Conservation (phyloP, 2,888 invertebrate species). For the Hypercompe scribonia region DNA sequence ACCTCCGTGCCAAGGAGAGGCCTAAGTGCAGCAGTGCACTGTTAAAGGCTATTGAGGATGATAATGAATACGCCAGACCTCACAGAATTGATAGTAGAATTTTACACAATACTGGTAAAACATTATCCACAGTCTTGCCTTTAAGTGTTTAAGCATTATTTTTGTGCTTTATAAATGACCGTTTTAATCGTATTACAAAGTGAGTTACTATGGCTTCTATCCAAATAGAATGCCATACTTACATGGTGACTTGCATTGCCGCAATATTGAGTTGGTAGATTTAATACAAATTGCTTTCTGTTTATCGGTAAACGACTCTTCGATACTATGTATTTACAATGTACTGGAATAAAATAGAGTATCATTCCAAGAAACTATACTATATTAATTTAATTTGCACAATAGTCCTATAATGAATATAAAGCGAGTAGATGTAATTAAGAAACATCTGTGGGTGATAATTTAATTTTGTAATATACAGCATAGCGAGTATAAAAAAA, state of each 20-base stretch:
- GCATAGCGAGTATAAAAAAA: no score
- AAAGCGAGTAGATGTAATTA: no score
- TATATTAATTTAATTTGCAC: no score
- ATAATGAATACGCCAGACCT: constrained; percentile 55
- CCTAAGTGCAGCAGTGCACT: no score
- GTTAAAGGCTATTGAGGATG: no score
- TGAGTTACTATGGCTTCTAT: constrained; percentile 56
- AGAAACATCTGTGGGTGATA: no score
- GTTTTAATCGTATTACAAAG: constrained; percentile 23
- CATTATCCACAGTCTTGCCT: constrained; percentile 27
- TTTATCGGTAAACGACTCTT: constrained; percentile 51
- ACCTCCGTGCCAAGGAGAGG: no score
- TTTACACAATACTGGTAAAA: constrained; percentile 29
- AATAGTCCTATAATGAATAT: no score
- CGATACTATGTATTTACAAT: constrained; percentile 50
- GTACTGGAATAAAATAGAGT: constrained; percentile 34
- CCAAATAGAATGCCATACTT: constrained; percentile 60
- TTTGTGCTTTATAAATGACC: constrained; percentile 11
- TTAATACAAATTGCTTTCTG: constrained; percentile 56
- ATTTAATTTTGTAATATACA: no score
- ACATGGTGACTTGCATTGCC: constrained; percentile 43
- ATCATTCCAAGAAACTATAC: not conserved
- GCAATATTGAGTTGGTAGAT: constrained; percentile 59
- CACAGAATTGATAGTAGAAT: constrained; percentile 53
- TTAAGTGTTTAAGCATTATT: constrained; percentile 8